A percentile compares a stretch with the other conserved stretches of the same genome.
These are phyloP conservation scores for Tethya wilhelma DNA, from an alignment of 37 sponge, comb jelly and placozoan species.

Conservation along the genomic window DNA sequence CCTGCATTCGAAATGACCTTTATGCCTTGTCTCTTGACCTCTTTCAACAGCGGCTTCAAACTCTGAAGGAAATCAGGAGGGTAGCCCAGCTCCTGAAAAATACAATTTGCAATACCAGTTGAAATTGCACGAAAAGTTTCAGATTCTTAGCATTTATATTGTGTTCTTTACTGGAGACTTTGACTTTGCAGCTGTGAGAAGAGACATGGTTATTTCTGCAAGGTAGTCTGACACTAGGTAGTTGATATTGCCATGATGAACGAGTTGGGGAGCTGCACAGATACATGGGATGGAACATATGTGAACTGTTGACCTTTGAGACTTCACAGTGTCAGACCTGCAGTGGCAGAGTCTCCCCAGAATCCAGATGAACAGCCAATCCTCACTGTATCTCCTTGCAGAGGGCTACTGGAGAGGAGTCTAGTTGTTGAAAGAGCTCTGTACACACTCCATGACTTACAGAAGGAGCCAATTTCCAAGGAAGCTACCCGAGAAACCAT, in stretches of 20 bases:
- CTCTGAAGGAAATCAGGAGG: conserved; percentile 78
- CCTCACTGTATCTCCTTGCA: conserved; percentile 61
- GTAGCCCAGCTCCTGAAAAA: conserved; percentile 70
- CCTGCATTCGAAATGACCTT: conserved; percentile 95
- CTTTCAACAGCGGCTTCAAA: conserved; percentile 57
- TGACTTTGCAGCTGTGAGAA: conserved; percentile 73
- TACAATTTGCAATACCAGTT: too few relatives aligned
- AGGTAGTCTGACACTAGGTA: conserved; percentile 96
- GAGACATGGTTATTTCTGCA: conserved; percentile 98
- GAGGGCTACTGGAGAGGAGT: neutral
- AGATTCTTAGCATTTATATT: too few relatives aligned
- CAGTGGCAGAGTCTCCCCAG: conserved; percentile 90
- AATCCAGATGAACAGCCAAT: conserved; percentile 97
- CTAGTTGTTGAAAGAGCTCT: neutral
- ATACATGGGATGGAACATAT: neutral
- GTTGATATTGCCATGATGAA: conserved; percentile 79
- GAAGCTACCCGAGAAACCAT: too few relatives aligned
- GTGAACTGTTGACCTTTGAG: neutral
- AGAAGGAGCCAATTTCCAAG: too few relatives aligned
- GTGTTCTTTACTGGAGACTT: conserved; percentile 59
- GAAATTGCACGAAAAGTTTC: too few relatives aligned
- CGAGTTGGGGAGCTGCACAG: conserved; percentile 81
- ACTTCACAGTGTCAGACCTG: conserved; percentile 48
- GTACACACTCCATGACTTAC: too few relatives aligned
- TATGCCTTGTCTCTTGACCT: conserved; percentile 80